Base-by-base conservation (phyloP, 2,888 invertebrate species). In the Diaphora mendica region DNA sequence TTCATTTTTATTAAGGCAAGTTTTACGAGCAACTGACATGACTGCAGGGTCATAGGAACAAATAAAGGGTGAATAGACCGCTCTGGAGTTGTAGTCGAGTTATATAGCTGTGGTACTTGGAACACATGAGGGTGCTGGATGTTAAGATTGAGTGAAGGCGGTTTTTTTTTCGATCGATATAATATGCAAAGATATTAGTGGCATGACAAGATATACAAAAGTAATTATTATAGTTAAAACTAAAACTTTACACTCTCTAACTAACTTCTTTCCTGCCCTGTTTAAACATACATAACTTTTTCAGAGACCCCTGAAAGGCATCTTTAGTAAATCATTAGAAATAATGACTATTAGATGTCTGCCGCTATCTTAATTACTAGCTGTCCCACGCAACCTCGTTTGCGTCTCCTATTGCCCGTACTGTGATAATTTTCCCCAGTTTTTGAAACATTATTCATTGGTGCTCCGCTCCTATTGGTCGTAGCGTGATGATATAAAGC, bases 1-100 rank as follows among this genome's bases (percentile, higher is more conserved):
- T 87, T 86, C 88, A 76, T 89, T 93, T 94, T 94, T 94, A 93
- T 92, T 90, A 89, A 89, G 91, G 91, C 84, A 85, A 88, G 82
- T 84, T 93, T 94, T 93, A 93, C 87, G 91, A 89, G 84, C 88
- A 82, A 73, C 84, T 76, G 86, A 86, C 79, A 82, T 79, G 80
- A 86, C 88, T 87, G 65, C 67, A 85, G 90, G 91, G 89, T 89
- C 90, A 90, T 92, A 91, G 84, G 86, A 89, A 91, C 91, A 91
- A 87, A 88, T 84, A 81, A 80, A 86, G 86, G 83, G 79, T 71
- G 76, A 77, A 69, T 72, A 79, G 76, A 74, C 79, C 77, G 71
- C 65, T 74, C 79, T 62, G 33, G 30, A 65, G 62, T 44, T 44
- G 44, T 44, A 44, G 15, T 44, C 15, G 44, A 48, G 35, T 39